These are phyloP conservation scores for Aramus guarauna DNA, from an alignment of 2,113 vertebrate species.

Conservation along the genomic window DNA sequence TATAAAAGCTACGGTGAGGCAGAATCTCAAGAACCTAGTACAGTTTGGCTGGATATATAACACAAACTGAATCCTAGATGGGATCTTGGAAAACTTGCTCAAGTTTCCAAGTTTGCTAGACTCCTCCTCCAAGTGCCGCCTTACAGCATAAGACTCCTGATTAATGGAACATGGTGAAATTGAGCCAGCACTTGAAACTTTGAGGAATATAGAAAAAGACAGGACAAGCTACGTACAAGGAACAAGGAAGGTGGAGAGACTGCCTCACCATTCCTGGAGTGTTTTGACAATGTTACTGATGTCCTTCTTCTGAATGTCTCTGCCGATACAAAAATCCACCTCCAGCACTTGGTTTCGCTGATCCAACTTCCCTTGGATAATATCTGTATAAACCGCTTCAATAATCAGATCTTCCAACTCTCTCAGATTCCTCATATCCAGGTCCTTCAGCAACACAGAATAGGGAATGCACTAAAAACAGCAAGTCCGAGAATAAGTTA, in stretches of 20 bases:
- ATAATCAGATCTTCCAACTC: slow-evolving; percentile 98
- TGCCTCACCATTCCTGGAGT: slow-evolving; percentile 81
- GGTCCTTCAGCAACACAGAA: slow-evolving; percentile 94
- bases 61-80: not conserved
- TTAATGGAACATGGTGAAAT: not conserved
- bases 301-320: slow-evolving; percentile 81
- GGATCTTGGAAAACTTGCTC: not conserved
- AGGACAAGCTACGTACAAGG: not conserved
- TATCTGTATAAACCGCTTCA: slow-evolving; percentile 97
- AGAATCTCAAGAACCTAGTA: not conserved
- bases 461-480: slow-evolving; percentile 88
- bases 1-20: not conserved
- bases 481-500: not conserved
- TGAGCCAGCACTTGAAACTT: not conserved
- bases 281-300: slow-evolving; percentile 80
- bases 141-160: not conserved
- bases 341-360: slow-evolving; percentile 97
- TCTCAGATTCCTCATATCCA: slow-evolving; percentile 96
- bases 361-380: slow-evolving; percentile 98
- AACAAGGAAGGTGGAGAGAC: not conserved
- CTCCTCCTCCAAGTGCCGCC: not conserved
- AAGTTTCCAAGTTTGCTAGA: not conserved
- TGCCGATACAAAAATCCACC: slow-evolving; percentile 83
- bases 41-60: not conserved
- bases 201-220: not conserved